Base-by-base conservation (phyloP, 2,113 vertebrate genomes). In the Neodontobutis hainanensis region DNA sequence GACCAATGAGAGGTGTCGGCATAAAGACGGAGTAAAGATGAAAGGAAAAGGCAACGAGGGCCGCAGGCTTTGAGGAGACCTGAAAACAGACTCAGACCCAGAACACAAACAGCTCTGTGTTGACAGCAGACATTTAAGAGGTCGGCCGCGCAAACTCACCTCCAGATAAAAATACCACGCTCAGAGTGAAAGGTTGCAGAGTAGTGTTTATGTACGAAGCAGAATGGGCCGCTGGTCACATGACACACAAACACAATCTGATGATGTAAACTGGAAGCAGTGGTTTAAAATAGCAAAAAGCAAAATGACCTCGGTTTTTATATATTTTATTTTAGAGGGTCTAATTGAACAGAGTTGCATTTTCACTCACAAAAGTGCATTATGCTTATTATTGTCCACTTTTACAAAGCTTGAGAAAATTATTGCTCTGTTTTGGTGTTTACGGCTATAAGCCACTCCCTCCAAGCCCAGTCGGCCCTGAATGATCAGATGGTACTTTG, bases 1-100 rank as follows among this genome's bases (percentile, higher is more conserved):
- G 5, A 49, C 36, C n/a, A 50, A 49, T 42, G 73, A 81, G 67
- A 68, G 57, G 55, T 61, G 66, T 68, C 35, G n/a, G 42, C 68
- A 62, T 59, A 49, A 75, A 78, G 65, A 46, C 11, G 27, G 49
- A 68, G 68, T 72, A 73, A 73, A 60, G 78, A 80, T 79, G 77
- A 81, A 85, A 82, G 77, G 74, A 51, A 19, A 14, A 62, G 49
- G 52, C 61, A 63, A 61, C 15, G 44, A 52, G 68, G 61, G 51
- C 82, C 77, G 70, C 47, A 36, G 27, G 65, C 59, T 70, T 15
- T 68, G 61, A 16, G 48, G 44, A 58, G 75, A 68, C 40, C 50
- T 65, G 61, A 73, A 68, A 8, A 63, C 53, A 78, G 65, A 38
- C 65, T 61, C 69, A 86, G 78, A 57, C 75, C 19, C 19, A 27